Conservation (phyloP, 2,113 vertebrate genomes). For the Xyrauchen texanus region DNA sequence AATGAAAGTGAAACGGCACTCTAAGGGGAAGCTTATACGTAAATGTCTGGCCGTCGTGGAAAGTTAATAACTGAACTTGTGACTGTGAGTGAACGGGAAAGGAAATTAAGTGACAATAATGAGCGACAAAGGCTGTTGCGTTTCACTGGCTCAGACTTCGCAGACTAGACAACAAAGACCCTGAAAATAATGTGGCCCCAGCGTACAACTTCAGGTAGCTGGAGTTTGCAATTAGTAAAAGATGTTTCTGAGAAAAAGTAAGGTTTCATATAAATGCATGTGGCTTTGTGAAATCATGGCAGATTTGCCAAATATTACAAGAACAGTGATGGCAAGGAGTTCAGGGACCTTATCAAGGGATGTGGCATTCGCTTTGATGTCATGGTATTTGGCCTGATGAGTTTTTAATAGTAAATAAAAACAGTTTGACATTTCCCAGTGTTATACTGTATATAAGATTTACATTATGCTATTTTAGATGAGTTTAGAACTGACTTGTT, state of each 20-base stretch:
- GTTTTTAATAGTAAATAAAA: conserved; percentile 7
- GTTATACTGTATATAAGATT: neutral
- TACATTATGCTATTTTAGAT: no score
- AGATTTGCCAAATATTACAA: conserved; percentile 87
- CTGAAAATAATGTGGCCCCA: conserved; percentile 76
- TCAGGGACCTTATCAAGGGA: conserved; percentile 80
- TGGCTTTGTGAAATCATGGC: conserved; percentile 3
- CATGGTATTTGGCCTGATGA: conserved; percentile 84
- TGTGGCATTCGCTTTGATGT: conserved; percentile 86
- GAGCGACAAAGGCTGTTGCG: conserved; percentile 31
- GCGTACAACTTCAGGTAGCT: conserved; percentile 88
- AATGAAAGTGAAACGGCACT: neutral
- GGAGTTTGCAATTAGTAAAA: neutral
- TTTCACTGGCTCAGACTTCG: conserved; percentile 60
- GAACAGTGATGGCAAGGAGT: conserved; percentile 60
- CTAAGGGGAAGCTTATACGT: no score
- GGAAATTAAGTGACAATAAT: neutral
- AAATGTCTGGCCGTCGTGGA: neutral
- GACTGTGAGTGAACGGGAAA: neutral
- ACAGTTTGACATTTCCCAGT: neutral
- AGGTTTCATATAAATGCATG: neutral
- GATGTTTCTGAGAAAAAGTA: neutral
- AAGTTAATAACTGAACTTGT: conserved; percentile 31
- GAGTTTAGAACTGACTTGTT: no score
- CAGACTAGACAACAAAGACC: conserved; percentile 79